Evolutionary conservation across 2,888 invertebrate species (phyloP), one percentile per base, ranked within the genome.

Genomic region (Drosophila recens): DNA sequence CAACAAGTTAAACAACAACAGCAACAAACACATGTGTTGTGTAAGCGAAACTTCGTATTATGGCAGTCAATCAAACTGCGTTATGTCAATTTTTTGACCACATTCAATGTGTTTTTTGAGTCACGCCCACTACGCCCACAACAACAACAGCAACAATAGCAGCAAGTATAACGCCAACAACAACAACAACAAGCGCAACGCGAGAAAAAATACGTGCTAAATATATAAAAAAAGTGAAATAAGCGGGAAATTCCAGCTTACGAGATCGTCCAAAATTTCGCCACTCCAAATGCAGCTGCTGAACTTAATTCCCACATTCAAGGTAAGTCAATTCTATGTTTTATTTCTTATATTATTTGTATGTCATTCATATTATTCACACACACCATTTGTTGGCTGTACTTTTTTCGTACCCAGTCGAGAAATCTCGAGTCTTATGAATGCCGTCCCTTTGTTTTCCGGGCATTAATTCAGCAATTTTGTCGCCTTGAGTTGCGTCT

Each of bases 51-150:
- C 89, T 90, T 90, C 90, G 88, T 90, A 89, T 89, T 89, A 89
- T 89, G 86, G 69, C 89, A 90, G 63, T 89, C 49, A 87, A 90
- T 89, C 89, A 87, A 54, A 61, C 90, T 89, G 89, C 79, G 49
- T 53, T 57, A 27, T 27, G 57, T 27, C 46, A 57, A 57, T 36
- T 46, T 59, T 51, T 56, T 79, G 57, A 40, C 46, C 75, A 40
- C 69, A 70, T 57, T 80, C 79, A 80, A 80, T 72, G 80, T 76
- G 79, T 64, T 69, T 51, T 68, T 34, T 27, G 45, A 56, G 36
- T 72, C 76, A 62, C 52, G 64, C 67, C 75, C 64, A 48, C 52
- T 56, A 23, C 23, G 61, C 64, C 57, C 58, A 57, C 57, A 59
- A 62, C 51, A 67, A 56, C 20, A 72, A 62, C 45, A 61, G 45